Base-by-base conservation (phyloP, 2,888 invertebrate genomes). In the Cactoblastis cactorum region DNA sequence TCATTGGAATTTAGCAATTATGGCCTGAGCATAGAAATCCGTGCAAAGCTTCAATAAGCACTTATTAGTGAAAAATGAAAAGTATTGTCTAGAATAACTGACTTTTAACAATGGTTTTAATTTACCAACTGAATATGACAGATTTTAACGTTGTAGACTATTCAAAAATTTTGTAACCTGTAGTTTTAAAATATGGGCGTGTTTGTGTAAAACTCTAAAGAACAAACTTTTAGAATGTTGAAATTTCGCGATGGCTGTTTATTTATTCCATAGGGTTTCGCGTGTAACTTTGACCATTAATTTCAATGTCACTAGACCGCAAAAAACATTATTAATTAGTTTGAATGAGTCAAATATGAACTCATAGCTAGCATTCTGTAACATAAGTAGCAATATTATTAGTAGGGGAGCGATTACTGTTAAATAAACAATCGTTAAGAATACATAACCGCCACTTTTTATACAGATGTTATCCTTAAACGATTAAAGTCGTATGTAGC, bases 321-420 rank as follows among this genome's bases (percentile, higher is more conserved):
- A 32, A 45, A 45, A 33, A 22, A 34, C n/a, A 46, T 3, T n/a
- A 46, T 35, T 46, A 46, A 34, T 35, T 46, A 46, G n/a, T 22
- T 8, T 8, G 9, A 22, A 46, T 46, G 46, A 46, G 46, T 46
- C 46, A 35, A 46, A 14, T 35, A 34, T 45, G 33, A 34, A 19
- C 17, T 35, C 35, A 34, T 46, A 33, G 5, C 28, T 39, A 22
- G 12, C 22, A 1, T 8, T 12, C 18, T 9, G 14, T 38, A 9
- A 39, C 39, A 18, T 38, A 37, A 37, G 37, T 18, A 38, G 1
- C 35, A 14, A n/a, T 1, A 35, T 33, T 35, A 35, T 35, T n/a
- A n/a, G 15, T 8, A 35, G 28, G 9, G 9, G 28, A 28, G 28
- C 8, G 4, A 6, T n/a, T n/a, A n/a, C n/a, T n/a, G n/a, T n/a